These are phyloP conservation scores for Sinotaia quadrata DNA, from an alignment of 2,888 invertebrate species.

Conservation along the genomic window DNA sequence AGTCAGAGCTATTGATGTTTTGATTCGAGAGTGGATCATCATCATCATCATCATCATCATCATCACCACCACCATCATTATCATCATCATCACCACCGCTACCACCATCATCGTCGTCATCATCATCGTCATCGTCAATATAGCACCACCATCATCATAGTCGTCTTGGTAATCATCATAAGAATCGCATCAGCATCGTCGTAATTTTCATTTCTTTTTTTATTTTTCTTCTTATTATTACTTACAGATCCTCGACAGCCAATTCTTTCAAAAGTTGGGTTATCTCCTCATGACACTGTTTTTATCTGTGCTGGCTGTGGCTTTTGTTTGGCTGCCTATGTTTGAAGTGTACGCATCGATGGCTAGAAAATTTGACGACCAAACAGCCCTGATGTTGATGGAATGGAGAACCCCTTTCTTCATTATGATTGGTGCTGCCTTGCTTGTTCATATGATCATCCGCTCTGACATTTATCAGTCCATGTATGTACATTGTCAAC, in stretches of 20 bases:
- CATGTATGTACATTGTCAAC: too few species aligned
- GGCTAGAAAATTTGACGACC: not conserved
- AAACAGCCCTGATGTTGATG: not conserved
- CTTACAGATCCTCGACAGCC: not conserved
- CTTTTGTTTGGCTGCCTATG: conserved; percentile 13
- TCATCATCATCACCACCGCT: conserved; percentile 1
- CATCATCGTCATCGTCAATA: not conserved
- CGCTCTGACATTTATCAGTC: too few species aligned
- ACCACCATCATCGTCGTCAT: not conserved
- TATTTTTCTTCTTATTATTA: not conserved
- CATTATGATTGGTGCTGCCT: too few species aligned
- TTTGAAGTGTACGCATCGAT: conserved; percentile 1
- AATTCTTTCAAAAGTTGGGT: conserved; percentile 7
- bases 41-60: not conserved
- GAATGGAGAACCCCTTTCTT: conserved; percentile 6
- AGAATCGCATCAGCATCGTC: too few species aligned
- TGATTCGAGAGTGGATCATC: not conserved
- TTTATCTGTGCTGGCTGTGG: not conserved
- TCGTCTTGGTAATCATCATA: too few species aligned
- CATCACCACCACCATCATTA: not conserved
- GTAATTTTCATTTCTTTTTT: not conserved
- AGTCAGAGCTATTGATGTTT: too few species aligned
- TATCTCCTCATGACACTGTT: not conserved
- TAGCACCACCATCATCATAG: too few species aligned
- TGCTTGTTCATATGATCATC: too few species aligned